A percentile compares a stretch with the other conserved stretches of the same genome.
Conservation (phyloP, 2,888 invertebrate genomes). For the Parasteatoda lunata region DNA sequence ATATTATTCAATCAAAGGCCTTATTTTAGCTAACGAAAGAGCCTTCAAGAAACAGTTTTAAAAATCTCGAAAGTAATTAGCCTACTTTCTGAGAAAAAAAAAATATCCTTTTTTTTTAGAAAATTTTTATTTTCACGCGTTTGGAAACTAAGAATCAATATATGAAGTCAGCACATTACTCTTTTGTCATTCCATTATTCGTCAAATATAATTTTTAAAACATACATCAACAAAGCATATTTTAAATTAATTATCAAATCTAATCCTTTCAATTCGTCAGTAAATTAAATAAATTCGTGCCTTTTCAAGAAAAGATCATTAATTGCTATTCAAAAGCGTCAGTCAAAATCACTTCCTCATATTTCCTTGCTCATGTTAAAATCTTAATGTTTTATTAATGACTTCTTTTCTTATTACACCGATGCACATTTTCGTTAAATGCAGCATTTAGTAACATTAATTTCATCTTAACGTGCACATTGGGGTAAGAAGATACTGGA, state of each 20-base stretch:
- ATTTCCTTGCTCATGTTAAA: not conserved
- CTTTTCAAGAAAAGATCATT: not conserved
- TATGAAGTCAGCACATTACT: too few species aligned
- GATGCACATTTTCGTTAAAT: not conserved
- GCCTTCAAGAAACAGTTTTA: too few species aligned
- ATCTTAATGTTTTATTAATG: slow-evolving; percentile 3
- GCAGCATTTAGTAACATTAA: not conserved
- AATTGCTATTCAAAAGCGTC: not conserved
- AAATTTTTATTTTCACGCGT: too few species aligned
- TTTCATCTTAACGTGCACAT: not conserved
- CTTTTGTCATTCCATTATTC: not conserved
- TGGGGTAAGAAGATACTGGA: not conserved
- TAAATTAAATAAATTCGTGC: not conserved
- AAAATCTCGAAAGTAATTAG: too few species aligned
- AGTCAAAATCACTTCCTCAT: not conserved
- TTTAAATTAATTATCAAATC: not conserved
- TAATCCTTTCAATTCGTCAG: not conserved
- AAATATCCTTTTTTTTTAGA: too few species aligned
- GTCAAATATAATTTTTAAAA: not conserved
- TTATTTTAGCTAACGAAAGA: too few species aligned
- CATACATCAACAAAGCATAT: not conserved
- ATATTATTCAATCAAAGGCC: too few species aligned
- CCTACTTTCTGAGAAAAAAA: too few species aligned
- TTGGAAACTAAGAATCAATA: too few species aligned
- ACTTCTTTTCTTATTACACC: not conserved